Percentiles rank a stretch among this genome's conserved stretches.
phyloP scores from a whole-genome alignment of 2,888 invertebrate genomes.

The Chrysodeixis includens region DNA sequence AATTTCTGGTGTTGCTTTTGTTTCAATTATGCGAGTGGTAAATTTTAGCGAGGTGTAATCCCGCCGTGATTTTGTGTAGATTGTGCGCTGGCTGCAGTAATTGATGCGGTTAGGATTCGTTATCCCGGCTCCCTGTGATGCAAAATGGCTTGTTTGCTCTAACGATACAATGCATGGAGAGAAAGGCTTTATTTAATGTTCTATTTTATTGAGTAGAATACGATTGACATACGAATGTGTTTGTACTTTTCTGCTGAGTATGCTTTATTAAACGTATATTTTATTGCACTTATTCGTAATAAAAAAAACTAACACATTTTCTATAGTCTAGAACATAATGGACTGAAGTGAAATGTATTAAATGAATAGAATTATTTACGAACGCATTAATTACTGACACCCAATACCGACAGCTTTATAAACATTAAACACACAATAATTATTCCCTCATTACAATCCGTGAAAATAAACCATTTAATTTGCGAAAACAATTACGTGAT shows the following conservation, averaged over 20 bases:
- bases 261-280: too few species aligned
- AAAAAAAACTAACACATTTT: too few species aligned
- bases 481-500: slow-evolving; percentile 51
- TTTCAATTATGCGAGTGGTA: slow-evolving; percentile 28
- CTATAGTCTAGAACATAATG: too few species aligned
- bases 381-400: background rate
- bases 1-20: slow-evolving; percentile 29
- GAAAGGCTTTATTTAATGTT: background rate
- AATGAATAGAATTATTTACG: too few species aligned
- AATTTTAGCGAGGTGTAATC: slow-evolving; percentile 33
- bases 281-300: too few species aligned
- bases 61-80: slow-evolving; percentile 12
- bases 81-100: background rate
- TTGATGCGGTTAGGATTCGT: background rate
- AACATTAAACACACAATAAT: slow-evolving; percentile 16
- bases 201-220: too few species aligned
- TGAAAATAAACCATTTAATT: slow-evolving; percentile 41
- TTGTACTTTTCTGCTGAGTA: too few species aligned
- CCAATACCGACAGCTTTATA: slow-evolving; percentile 6
- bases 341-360: too few species aligned
- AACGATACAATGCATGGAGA: background rate
- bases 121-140: slow-evolving; percentile 4
- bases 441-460: slow-evolving; percentile 16
- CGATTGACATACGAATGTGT: too few species aligned
- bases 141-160: slow-evolving; percentile 2